A percentile compares a stretch with the other conserved stretches of the same genome.
Conservation (phyloP, 2,797 vertebrate genomes). For the Psittacula echo region DNA sequence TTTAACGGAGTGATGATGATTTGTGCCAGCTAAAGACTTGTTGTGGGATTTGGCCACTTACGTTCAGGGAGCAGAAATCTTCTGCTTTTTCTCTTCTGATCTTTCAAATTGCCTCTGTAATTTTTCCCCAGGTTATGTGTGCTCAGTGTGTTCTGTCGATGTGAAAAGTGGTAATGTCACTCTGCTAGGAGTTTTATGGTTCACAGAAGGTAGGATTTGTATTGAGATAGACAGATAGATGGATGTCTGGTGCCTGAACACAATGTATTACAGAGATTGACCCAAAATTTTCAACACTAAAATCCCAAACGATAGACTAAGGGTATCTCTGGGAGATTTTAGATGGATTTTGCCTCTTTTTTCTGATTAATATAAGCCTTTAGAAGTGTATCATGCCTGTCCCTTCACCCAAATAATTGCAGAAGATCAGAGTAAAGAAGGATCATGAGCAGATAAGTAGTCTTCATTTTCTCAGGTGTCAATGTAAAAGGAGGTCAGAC, state of each 20-base stretch:
- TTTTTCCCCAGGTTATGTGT: constrained; percentile 27
- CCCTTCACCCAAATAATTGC: constrained; percentile 29
- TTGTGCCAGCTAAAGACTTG: neutral
- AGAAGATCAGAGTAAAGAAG: constrained; percentile 19
- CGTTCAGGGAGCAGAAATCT: neutral
- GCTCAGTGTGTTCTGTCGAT: constrained; percentile 32
- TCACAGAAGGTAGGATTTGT: constrained; percentile 56
- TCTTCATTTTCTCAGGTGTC: neutral
- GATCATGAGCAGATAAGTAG: constrained; percentile 16
- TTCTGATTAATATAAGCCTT: constrained; percentile 43
- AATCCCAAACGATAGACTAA: neutral
- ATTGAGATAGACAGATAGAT: constrained; percentile 54
- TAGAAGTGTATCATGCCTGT: neutral
- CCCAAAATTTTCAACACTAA: constrained; percentile 40
- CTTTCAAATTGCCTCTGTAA: constrained; percentile 39
- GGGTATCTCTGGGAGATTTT: constrained; percentile 13
- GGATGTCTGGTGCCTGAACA: constrained; percentile 40
- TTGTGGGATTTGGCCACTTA: constrained; percentile 24
- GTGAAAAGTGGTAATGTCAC: constrained; percentile 54
- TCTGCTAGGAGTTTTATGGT: constrained; percentile 53
- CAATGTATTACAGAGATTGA: constrained; percentile 26
- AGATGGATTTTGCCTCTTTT: constrained; percentile 7
- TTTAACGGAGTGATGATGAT: neutral
- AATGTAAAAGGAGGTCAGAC: neutral
- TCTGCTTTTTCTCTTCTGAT: constrained; percentile 33